Evolutionary conservation across 2,113 vertebrate species (phyloP), one percentile per base, ranked within the genome.

Genomic region (Thamnophis sirtalis): DNA sequence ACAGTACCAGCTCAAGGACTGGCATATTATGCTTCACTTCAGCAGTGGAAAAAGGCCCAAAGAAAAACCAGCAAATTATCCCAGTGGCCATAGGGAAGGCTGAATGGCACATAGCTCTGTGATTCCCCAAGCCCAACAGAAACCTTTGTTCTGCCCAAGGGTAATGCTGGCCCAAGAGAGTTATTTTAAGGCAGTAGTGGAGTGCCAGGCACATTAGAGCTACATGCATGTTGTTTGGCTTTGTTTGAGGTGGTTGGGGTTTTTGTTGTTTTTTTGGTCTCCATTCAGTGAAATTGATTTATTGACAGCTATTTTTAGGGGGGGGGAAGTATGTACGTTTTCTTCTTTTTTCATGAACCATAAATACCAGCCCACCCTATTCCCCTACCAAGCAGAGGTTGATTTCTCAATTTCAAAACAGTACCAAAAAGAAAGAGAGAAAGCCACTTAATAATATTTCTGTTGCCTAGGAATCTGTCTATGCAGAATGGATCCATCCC

Each of bases 391-490:
- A 38, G 89, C 17, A 60, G 49, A 90, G 60, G 87, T 51, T 53
- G 28, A 60, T 91, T 63, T 58, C 0, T 0, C 0, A 21, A 56
- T 90, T 93, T 84, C 80, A 8, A 10, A 50, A 17, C 19, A 33
- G 38, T 11, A 33, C 4, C 17, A 54, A 19, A 80, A 49, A n/a
- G 15, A n/a, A 24, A 53, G 9, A 49, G 91, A 68, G 1, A 5
- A 88, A 85, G 56, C 4, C 21, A 11, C 22, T 0, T 8, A 63
- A 26, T 38, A 15, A 3, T 51, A 49, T 92, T 38, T 91, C 84
- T 22, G 38, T 63, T 91, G 33, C 51, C n/a, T 22, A 4, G 0
- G 0, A 22, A 10, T 11, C 48, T 2, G 0, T 53, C 89, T 22
- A 48, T 38, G 73, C 22, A 4, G 2, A 84, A 28, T 3, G 2